Conservation (phyloP, 1,140 invertebrate species). For the Plutomurus gul region DNA sequence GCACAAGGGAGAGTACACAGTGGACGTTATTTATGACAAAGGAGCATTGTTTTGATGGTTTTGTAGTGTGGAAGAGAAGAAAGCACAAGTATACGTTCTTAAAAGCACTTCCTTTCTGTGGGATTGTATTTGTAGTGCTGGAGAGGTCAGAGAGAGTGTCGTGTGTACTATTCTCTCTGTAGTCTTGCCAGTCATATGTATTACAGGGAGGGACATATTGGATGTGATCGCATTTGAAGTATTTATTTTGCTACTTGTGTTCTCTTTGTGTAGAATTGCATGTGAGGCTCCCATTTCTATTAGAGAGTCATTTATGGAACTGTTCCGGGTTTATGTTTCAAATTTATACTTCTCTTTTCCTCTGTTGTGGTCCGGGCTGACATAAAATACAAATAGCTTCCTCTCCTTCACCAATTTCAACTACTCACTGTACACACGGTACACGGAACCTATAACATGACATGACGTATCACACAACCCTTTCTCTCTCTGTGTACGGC, state of each 20-base stretch:
- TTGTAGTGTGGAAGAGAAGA: no score
- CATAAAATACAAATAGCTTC: constrained; percentile 27
- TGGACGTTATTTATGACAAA: background rate
- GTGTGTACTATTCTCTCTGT: no score
- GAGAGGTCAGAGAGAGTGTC: no score
- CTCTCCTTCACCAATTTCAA: background rate
- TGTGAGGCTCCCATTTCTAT: constrained; percentile 16
- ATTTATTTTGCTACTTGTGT: constrained; percentile 13
- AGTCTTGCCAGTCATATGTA: no score
- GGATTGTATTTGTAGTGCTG: no score
- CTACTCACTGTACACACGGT: background rate
- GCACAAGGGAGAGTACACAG: no score
- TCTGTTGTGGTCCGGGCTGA: background rate
- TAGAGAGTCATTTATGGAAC: constrained; percentile 26
- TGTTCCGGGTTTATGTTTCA: constrained; percentile 26
- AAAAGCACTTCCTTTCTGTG: no score
- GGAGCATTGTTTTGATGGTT: constrained; percentile 5
- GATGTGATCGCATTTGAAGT: background rate
- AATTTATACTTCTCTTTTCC: constrained; percentile 20
- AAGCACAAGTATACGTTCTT: no score
- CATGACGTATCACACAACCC: background rate
- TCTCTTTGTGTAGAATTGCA: constrained; percentile 9
- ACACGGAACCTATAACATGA: background rate
- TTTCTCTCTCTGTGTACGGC: no score
- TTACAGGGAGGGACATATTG: no score